Evolutionary conservation across 2,797 vertebrate species (phyloP), one percentile per base, ranked within the genome.

Genomic region (Knipowitschia caucasica): DNA sequence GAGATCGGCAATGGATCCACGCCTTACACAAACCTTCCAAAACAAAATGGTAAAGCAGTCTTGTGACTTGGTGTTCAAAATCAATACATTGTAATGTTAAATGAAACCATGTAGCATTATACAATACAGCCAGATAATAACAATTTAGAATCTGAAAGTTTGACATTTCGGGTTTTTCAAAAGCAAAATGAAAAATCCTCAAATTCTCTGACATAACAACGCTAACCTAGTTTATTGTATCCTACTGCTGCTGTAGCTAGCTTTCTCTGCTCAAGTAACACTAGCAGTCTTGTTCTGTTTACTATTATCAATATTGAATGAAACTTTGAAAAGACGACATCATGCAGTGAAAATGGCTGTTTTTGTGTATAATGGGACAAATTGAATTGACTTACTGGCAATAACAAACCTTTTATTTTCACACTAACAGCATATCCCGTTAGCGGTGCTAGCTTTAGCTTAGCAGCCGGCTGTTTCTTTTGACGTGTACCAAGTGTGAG

Each of bases 401-500:
- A 2, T 4, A 43, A 42, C 3, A 51, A 58, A 27, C 26, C 4
- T 31, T 3, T 14, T 18, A 31, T 35, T 21, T 17, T 54, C 17
- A 56, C 39, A 8, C 27, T 18, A 74, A 64, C 45, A 45, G 66
- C 33, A 55, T 76, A 72, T 49, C 45, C 33, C 15, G 36, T 39
- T 77, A 78, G 67, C 74, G 30, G 2, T 2, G 64, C 51, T 79
- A 81, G 67, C 72, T 10, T 46, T 38, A 57, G 59, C 61, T 18
- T 20, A 29, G 17, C 38, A 71, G 67, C 77, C 70, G 73, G 64
- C 54, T 64, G 64, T 53, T 71, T 63, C 62, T 59, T 64, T 69
- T 57, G 45, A 81, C 67, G 64, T 64, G 70, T 69, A 73, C 67
- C 65, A 63, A 53, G 62, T 73, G 65, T 71, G 54, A 63, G 64